These are phyloP conservation scores for Drosophila kanapiae DNA, from an alignment of 1,140 invertebrate genomes.

Conservation along the genomic window DNA sequence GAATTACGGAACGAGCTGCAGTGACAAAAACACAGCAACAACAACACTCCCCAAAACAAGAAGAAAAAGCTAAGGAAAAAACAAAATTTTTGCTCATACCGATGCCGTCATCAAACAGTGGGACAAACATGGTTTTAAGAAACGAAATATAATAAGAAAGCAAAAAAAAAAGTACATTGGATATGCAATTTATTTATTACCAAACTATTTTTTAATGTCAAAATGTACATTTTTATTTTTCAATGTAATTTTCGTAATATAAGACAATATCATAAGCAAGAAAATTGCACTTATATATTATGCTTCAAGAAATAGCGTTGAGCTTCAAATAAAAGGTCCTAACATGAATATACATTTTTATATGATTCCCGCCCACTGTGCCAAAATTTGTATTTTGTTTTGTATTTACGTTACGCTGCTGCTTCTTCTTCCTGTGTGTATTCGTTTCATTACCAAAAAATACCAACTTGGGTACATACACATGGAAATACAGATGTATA, in stretches of 20 bases:
- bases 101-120: slow-evolving; percentile 70
- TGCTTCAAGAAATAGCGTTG: too few species aligned
- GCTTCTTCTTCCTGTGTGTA: slow-evolving; percentile 44
- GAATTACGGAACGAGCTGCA: slow-evolving; percentile 58
- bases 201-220: neutral
- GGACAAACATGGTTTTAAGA: neutral
- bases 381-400: slow-evolving; percentile 44
- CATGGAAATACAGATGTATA: slow-evolving; percentile 8
- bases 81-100: slow-evolving; percentile 62
- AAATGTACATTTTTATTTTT: too few species aligned
- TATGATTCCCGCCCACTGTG: slow-evolving; percentile 34
- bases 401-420: slow-evolving; percentile 68
- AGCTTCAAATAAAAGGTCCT: neutral
- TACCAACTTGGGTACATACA: slow-evolving; percentile 26
- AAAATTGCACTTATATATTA: too few species aligned
- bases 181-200: neutral
- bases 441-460: slow-evolving; percentile 41
- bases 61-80: slow-evolving; percentile 31
- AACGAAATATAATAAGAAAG: neutral
- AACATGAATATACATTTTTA: neutral
- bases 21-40: slow-evolving; percentile 40
- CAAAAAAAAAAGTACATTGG: neutral
- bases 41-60: slow-evolving; percentile 21
- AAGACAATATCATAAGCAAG: too few species aligned
- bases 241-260: neutral